Percentiles rank a stretch among this genome's conserved stretches.
phyloP scores from a whole-genome alignment of 2,888 invertebrate genomes.

The Nemotelus pantherinus region DNA sequence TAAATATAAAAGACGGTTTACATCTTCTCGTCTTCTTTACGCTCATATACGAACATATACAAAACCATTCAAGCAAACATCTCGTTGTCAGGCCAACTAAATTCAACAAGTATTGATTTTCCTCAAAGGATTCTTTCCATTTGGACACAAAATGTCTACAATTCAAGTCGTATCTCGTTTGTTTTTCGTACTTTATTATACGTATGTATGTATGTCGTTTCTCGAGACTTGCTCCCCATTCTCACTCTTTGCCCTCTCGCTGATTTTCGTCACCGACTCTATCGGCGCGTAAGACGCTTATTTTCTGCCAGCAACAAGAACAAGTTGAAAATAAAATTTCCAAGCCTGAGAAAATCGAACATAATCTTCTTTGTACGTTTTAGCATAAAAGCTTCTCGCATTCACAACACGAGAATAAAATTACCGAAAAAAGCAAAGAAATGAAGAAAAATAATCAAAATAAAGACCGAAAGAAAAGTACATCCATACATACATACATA shows the following conservation, averaged over 20 bases:
- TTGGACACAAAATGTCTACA: slow-evolving; percentile 1
- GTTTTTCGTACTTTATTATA: neutral
- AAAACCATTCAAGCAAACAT: too few species aligned
- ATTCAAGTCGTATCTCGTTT: neutral
- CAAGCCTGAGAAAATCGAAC: neutral
- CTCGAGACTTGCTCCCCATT: neutral
- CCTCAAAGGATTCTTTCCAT: slow-evolving; percentile 14
- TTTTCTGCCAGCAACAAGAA: too few species aligned
- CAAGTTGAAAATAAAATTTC: too few species aligned
- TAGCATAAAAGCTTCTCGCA: neutral
- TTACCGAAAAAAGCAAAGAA: neutral
- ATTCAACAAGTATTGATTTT: slow-evolving; percentile 35
- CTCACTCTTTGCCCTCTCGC: neutral
- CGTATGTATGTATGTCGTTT: neutral
- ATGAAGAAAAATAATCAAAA: neutral
- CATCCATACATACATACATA: too few species aligned
- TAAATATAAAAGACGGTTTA: too few species aligned
- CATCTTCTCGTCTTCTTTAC: too few species aligned
- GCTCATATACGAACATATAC: too few species aligned
- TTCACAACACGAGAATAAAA: neutral
- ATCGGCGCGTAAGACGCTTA: too few species aligned
- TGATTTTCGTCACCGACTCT: too few species aligned
- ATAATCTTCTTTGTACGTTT: slow-evolving; percentile 10
- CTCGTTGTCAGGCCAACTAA: too few species aligned
- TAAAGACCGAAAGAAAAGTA: too few species aligned